Evolutionary conservation across 2,797 vertebrate genomes (phyloP).

Genomic region (Propithecus perrieri): DNA sequence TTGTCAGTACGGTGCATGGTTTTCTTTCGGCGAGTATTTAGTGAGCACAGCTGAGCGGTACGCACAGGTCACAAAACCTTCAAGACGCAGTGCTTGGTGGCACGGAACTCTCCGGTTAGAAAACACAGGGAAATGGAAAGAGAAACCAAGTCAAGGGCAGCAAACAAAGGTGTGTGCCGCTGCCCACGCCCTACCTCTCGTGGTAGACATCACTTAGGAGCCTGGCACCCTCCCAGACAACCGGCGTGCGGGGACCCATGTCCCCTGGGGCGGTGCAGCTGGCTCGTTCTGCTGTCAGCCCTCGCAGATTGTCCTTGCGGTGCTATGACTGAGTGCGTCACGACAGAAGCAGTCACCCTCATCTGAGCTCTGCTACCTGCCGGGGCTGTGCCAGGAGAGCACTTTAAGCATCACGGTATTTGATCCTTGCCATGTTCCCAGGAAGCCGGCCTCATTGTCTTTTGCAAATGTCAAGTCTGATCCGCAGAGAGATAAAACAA

Average conservation of each 20-base stretch:
- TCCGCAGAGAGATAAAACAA: not conserved
- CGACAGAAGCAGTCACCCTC: accelerated
- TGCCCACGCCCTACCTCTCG: accelerated
- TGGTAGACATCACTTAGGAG: not conserved
- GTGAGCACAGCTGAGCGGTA: not conserved
- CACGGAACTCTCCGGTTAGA: not conserved
- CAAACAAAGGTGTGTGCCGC: accelerated
- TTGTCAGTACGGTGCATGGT: accelerated
- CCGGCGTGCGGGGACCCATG: too few relatives aligned
- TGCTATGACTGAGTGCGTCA: too few relatives aligned
- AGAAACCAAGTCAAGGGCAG: not conserved
- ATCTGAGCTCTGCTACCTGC: accelerated
- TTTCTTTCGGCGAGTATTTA: not conserved
- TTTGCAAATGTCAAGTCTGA: not conserved
- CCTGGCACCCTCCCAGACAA: not conserved
- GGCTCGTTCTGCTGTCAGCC: too few relatives aligned
- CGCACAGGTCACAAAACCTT: not conserved
- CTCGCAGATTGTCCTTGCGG: too few relatives aligned
- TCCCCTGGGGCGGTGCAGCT: too few relatives aligned
- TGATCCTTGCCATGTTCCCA: not conserved
- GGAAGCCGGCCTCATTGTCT: accelerated
- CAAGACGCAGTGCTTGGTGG: not conserved
- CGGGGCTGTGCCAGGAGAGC: not conserved
- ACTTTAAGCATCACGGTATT: accelerated
- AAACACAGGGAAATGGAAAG: not conserved